phyloP scores from a whole-genome alignment of 1,140 invertebrate species.

The Procambarus virginalis region DNA sequence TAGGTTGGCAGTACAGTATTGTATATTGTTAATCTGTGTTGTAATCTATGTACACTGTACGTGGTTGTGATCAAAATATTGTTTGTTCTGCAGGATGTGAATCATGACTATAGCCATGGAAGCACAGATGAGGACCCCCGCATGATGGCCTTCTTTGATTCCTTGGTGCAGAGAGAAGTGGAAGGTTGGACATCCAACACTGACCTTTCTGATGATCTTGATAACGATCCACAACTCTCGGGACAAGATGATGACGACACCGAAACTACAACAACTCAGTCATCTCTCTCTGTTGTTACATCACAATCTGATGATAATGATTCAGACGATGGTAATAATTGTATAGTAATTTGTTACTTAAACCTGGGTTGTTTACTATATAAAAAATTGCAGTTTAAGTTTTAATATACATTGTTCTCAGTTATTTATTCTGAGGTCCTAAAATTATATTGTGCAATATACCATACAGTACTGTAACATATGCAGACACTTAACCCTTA shows the following conservation, averaged over 20 bases:
- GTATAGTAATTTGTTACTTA: neutral
- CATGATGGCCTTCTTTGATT: slow-evolving; percentile 98
- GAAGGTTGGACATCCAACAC: slow-evolving; percentile 77
- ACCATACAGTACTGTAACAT: too few species aligned
- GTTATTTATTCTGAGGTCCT: too few species aligned
- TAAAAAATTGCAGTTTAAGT: neutral
- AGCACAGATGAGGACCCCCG: slow-evolving; percentile 92
- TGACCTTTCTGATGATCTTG: slow-evolving; percentile 62
- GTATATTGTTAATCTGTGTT: too few species aligned
- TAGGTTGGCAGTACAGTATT: too few species aligned
- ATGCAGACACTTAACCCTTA: too few species aligned
- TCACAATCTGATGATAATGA: slow-evolving; percentile 63
- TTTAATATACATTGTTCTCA: too few species aligned
- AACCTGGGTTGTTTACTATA: neutral
- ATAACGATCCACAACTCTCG: slow-evolving; percentile 13
- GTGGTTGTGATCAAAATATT: neutral
- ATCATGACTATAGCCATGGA: slow-evolving; percentile 74
- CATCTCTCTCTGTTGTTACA: slow-evolving; percentile 36
- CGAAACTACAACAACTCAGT: slow-evolving; percentile 48
- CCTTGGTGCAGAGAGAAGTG: slow-evolving; percentile 90
- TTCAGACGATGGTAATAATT: slow-evolving; percentile 31
- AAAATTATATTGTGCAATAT: too few species aligned
- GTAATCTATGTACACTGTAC: neutral
- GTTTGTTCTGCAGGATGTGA: slow-evolving; percentile 44
- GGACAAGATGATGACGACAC: slow-evolving; percentile 48